Conservation (phyloP, 53 echinoderm and acorn worm species). For the Apostichopus leukothele region DNA sequence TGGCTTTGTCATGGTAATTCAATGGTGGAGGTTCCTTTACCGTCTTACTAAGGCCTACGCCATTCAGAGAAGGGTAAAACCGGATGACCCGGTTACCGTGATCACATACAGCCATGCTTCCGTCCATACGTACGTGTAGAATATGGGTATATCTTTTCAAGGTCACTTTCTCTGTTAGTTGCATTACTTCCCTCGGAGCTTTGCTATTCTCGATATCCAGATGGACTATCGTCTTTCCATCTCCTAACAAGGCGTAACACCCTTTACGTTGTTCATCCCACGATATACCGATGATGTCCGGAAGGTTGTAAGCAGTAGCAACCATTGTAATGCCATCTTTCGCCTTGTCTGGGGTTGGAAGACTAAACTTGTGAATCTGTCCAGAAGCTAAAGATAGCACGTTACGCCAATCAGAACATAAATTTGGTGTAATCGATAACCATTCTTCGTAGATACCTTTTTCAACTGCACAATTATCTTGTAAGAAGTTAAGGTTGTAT, state of each 20-base stretch:
- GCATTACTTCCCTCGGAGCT: neutral
- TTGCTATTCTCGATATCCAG: neutral
- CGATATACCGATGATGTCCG: neutral
- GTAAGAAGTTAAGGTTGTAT: neutral
- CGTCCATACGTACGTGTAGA: neutral
- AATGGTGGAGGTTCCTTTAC: neutral
- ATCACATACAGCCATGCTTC: constrained; percentile 6
- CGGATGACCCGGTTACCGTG: neutral
- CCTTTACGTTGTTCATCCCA: neutral
- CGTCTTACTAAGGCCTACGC: neutral
- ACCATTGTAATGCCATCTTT: neutral
- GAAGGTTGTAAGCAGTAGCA: neutral
- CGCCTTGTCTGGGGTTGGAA: neutral
- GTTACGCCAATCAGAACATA: neutral
- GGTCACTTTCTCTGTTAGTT: too few relatives aligned
- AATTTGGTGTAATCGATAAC: neutral
- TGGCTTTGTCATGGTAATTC: neutral
- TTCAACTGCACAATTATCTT: neutral
- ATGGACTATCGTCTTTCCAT: neutral
- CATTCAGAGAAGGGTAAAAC: neutral
- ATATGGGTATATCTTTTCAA: neutral
- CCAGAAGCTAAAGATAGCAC: neutral
- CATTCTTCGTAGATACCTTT: neutral
- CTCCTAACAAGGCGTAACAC: constrained; percentile 5
- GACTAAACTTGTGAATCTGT: neutral